These are phyloP conservation scores for Leptinotarsa undecemlineata DNA, from an alignment of 1,140 invertebrate genomes.

Conservation along the genomic window DNA sequence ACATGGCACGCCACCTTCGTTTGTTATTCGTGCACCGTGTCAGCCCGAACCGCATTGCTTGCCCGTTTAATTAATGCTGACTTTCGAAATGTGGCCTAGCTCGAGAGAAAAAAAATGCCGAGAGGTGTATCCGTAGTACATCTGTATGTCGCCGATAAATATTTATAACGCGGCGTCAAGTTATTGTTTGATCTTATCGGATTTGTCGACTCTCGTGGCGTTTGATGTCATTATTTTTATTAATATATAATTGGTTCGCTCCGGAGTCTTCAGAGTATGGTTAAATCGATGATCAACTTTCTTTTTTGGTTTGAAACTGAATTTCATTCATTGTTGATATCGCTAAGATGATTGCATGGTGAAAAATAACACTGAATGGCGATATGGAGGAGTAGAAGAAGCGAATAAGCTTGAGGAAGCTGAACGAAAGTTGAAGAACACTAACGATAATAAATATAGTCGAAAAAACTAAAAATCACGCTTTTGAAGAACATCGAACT, in stretches of 20 bases:
- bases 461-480: too few relatives aligned
- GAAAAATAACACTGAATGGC: too few relatives aligned
- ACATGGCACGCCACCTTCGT: constrained; percentile 41
- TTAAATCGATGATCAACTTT: too few relatives aligned
- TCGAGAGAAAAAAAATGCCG: constrained; percentile 8
- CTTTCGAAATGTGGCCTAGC: constrained; percentile 2
- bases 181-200: constrained; percentile 6
- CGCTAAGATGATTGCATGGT: too few relatives aligned
- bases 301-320: too few relatives aligned
- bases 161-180: background rate
- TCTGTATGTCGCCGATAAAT: constrained; percentile 1
- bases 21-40: constrained; percentile 39
- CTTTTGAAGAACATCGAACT: too few relatives aligned
- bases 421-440: too few relatives aligned
- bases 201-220: background rate
- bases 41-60: constrained; percentile 11
- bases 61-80: constrained; percentile 13
- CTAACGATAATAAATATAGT: too few relatives aligned
- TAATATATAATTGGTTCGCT: background rate
- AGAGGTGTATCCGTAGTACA: background rate
- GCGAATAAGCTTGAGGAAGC: too few relatives aligned
- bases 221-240: constrained; percentile 4
- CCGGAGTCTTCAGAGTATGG: too few relatives aligned
- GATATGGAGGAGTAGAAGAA: too few relatives aligned
- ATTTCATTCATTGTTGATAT: too few relatives aligned